These are phyloP conservation scores for Rapana venosa DNA, from an alignment of 2,888 invertebrate genomes.

Conservation along the genomic window DNA sequence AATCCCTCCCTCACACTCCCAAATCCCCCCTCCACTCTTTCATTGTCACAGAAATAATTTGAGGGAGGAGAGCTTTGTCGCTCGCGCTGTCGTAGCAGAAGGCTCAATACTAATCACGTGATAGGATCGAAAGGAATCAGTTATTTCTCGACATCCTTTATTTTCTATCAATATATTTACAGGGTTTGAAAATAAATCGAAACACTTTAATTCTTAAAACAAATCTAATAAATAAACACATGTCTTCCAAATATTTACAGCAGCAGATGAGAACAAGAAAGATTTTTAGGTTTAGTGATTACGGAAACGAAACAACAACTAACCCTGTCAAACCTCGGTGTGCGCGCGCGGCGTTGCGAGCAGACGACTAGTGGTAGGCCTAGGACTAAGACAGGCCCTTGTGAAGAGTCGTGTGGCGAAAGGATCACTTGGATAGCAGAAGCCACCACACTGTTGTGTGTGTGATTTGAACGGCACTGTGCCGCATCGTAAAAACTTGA, in stretches of 20 bases:
- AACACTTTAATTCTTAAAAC: not conserved
- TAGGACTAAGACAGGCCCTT: slow-evolving; percentile 6
- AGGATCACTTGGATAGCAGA: slow-evolving; percentile 36
- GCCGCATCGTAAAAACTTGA: not conserved
- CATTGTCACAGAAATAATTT: slow-evolving; percentile 9
- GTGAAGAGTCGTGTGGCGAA: slow-evolving; percentile 18
- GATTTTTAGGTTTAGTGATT: not conserved
- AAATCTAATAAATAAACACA: not conserved
- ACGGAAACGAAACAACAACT: slow-evolving; percentile 33
- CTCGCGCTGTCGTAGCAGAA: slow-evolving; percentile 41
- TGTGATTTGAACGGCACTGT: not conserved
- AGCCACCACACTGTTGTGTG: not conserved
- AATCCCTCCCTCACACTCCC: not conserved
- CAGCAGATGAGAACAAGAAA: not conserved
- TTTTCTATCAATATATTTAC: not conserved
- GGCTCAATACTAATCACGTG: slow-evolving; percentile 41
- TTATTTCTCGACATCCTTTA: no score
- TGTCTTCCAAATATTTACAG: not conserved
- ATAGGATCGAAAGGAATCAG: not conserved
- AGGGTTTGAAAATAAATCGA: not conserved
- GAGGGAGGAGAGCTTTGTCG: slow-evolving; percentile 20
- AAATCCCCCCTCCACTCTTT: not conserved
- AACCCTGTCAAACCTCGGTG: slow-evolving; percentile 20
- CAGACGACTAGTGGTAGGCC: slow-evolving; percentile 22
- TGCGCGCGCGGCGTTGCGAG: slow-evolving; percentile 39